A percentile compares a stretch with the other conserved stretches of the same genome.
These are phyloP conservation scores for Drosophila setosimentum DNA, from an alignment of 2,888 invertebrate genomes.

Conservation along the genomic window DNA sequence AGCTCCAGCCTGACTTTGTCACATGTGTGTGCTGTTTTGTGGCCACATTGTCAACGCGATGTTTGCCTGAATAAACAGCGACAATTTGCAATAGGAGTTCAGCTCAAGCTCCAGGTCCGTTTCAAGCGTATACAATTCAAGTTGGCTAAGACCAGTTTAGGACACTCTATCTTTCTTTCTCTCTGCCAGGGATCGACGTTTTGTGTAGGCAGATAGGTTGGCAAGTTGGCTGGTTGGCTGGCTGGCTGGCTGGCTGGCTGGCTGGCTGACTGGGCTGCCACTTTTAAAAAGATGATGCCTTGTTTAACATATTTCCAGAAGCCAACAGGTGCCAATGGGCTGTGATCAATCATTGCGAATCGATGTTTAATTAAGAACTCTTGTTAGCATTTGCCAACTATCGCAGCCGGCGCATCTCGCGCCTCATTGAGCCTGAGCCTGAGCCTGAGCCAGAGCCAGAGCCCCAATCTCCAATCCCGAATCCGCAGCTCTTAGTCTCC, in stretches of 20 bases:
- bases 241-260: slow-evolving; percentile 49
- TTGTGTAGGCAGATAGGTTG: slow-evolving; percentile 33
- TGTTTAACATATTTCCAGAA: slow-evolving; percentile 85
- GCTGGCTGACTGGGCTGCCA: slow-evolving; percentile 46
- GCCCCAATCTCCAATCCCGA: slow-evolving; percentile 17
- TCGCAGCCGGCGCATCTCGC: slow-evolving; percentile 66
- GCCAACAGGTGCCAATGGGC: slow-evolving; percentile 85
- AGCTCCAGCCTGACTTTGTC: slow-evolving; percentile 37
- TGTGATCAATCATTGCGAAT: slow-evolving; percentile 85
- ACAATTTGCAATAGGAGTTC: slow-evolving; percentile 68
- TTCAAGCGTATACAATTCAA: slow-evolving; percentile 61
- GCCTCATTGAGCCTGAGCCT: slow-evolving; percentile 35
- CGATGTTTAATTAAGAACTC: slow-evolving; percentile 85
- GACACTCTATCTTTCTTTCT: slow-evolving; percentile 46
- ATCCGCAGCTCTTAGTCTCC: background rate
- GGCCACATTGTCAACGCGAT: slow-evolving; percentile 76
- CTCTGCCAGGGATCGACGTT: slow-evolving; percentile 7
- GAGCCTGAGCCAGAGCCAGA: slow-evolving; percentile 8
- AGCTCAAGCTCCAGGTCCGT: slow-evolving; percentile 11
- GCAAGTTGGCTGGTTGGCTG: slow-evolving; percentile 49
- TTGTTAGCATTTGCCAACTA: slow-evolving; percentile 83
- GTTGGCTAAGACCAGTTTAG: slow-evolving; percentile 70
- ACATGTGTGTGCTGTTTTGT: slow-evolving; percentile 48
- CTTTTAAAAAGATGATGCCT: slow-evolving; percentile 75
- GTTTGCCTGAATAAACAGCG: slow-evolving; percentile 64